Base-by-base conservation (phyloP, 2,888 invertebrate species). In the Melanargia galathea region DNA sequence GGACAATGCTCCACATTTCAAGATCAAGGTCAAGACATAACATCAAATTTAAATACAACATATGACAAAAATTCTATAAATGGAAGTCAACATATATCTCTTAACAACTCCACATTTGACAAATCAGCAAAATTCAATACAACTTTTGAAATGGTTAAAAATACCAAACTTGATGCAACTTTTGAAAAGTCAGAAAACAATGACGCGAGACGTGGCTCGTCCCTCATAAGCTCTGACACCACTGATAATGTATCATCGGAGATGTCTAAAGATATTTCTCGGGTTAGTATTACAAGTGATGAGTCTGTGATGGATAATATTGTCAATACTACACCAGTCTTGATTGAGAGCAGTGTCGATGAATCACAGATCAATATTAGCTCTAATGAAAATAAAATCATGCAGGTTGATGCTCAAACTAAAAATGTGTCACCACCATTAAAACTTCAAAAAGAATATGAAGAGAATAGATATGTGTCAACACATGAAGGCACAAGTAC, bases 261-360 rank as follows among this genome's bases (percentile, higher is more conserved):
- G 60, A 83, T 82, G 60, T 79, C 78, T 0, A 70, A 77, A 2
- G 72, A 79, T 7, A 71, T 73, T 33, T 83, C 83, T 0, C 76
- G 75, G 11, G 81, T 89, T 6, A 89, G 86, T 64, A 82, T 89
- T 13, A 86, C 84, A 0, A 89, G 87, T 71, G 86, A 89, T 64
- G 85, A 90, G 13, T 86, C 86, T 0, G 76, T 70, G 40, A 63
- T 73, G 7, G 84, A 84, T 58, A 82, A 85, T 58, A 84, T 87
- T 33, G 68, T 84, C 0, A 87, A 88, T 60, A 78, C 76, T 0
- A 86, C 86, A 33, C 86, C 87, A 0, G 62, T 89, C 4, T 72
- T 89, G 0, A 80, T 90, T 60, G 89, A 90, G 43, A 90, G 88
- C 63, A 89, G 87, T 65, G 70, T 87, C 30, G 87, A 89, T 43